phyloP scores from a whole-genome alignment of 2,888 invertebrate species.

The Ctena decussata region DNA sequence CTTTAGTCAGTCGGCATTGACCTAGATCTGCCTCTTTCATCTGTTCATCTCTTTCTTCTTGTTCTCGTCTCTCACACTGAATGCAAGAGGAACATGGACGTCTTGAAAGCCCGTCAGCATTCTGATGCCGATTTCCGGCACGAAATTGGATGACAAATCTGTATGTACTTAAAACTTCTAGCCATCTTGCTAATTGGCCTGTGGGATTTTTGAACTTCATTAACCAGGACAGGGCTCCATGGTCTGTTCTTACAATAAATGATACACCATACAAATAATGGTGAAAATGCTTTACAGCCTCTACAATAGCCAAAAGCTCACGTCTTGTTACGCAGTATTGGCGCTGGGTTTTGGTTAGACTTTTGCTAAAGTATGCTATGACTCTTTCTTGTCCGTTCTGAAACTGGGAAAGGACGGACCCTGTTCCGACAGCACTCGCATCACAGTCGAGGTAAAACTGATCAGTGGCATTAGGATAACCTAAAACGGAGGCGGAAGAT shows the following conservation, averaged over 20 bases:
- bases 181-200: constrained; percentile 21
- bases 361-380: constrained; percentile 47
- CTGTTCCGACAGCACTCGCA: constrained; percentile 41
- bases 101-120: constrained; percentile 33
- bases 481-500: constrained; percentile 22
- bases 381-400: constrained; percentile 40
- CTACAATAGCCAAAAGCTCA: constrained; percentile 56
- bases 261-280: constrained; percentile 58
- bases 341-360: constrained; percentile 38
- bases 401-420: constrained; percentile 45
- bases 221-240: constrained; percentile 59
- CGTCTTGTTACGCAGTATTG: constrained; percentile 53
- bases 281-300: constrained; percentile 49
- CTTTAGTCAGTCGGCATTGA: too few species aligned
- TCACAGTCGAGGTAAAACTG: constrained; percentile 48
- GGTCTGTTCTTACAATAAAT: constrained; percentile 47
- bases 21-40: background rate
- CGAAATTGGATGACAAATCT: constrained; percentile 11
- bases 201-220: constrained; percentile 43
- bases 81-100: constrained; percentile 22
- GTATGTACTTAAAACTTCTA: constrained; percentile 41
- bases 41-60: background rate
- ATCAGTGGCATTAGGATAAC: constrained; percentile 30
- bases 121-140: constrained; percentile 24
- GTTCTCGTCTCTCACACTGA: constrained; percentile 22